A percentile compares a stretch with the other conserved stretches of the same genome.
phyloP scores from a whole-genome alignment of 2,113 vertebrate species.

The Thamnaconus septentrionalis region DNA sequence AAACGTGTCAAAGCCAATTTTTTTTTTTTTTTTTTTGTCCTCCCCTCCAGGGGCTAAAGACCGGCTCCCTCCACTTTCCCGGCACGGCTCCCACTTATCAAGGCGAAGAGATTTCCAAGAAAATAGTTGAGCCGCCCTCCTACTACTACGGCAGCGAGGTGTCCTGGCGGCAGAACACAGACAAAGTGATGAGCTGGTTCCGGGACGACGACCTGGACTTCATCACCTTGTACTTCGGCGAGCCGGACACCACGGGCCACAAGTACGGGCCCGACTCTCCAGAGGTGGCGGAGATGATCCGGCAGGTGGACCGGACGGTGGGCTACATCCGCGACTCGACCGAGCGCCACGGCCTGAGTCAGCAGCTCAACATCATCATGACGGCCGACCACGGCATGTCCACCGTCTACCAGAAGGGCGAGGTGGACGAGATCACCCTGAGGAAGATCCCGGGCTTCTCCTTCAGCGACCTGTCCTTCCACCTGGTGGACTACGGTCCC shows the following conservation, averaged over 20 bases:
- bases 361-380: slow-evolving; percentile 83
- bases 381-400: slow-evolving; percentile 90
- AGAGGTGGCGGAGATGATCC: slow-evolving; percentile 76
- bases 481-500: slow-evolving; percentile 87
- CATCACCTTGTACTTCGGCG: slow-evolving; percentile 88
- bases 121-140: slow-evolving; percentile 66
- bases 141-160: slow-evolving; percentile 84
- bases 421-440: slow-evolving; percentile 75
- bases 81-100: slow-evolving; percentile 83
- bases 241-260: slow-evolving; percentile 87
- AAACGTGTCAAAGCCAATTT: not conserved
- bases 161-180: slow-evolving; percentile 77
- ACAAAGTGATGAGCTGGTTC: slow-evolving; percentile 86
- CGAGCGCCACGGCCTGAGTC: slow-evolving; percentile 39
- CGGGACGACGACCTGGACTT: slow-evolving; percentile 75
- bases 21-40: slow-evolving; percentile 4
- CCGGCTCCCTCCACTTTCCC: slow-evolving; percentile 89
- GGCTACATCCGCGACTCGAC: slow-evolving; percentile 81
- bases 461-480: slow-evolving; percentile 82
- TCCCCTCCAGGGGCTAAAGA: slow-evolving; percentile 80
- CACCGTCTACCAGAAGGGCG: slow-evolving; percentile 60
- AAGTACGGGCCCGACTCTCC: slow-evolving; percentile 82
- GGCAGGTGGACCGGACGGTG: slow-evolving; percentile 85
- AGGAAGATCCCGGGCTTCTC: slow-evolving; percentile 73
- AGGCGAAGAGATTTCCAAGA: slow-evolving; percentile 66